A percentile compares a stretch with the other conserved stretches of the same genome.
These are phyloP conservation scores for Stigmatopora argus DNA, from an alignment of 2,113 vertebrate species.

Conservation along the genomic window DNA sequence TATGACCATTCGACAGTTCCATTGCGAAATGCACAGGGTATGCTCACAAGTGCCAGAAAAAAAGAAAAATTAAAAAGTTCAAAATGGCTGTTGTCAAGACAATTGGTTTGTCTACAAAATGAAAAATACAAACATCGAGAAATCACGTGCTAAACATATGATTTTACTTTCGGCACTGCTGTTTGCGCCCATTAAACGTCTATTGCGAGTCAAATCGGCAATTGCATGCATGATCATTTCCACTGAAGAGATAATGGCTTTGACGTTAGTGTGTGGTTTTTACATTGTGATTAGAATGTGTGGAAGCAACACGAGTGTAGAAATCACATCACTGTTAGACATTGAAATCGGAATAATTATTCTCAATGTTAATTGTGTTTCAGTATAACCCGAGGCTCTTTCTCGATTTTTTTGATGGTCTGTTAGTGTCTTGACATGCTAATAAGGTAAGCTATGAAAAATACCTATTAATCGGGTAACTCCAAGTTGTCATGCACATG, in stretches of 20 bases:
- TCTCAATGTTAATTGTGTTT: too few species aligned
- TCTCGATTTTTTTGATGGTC: too few species aligned
- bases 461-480: too few species aligned
- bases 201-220: background rate
- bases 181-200: background rate
- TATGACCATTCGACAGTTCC: slow-evolving; percentile 17
- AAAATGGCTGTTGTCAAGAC: slow-evolving; percentile 9
- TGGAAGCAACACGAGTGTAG: too few species aligned
- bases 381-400: too few species aligned
- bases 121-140: background rate
- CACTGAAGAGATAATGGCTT: background rate
- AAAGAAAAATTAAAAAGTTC: slow-evolving; percentile 7
- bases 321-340: too few species aligned
- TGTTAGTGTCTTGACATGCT: too few species aligned
- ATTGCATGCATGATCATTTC: background rate
- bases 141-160: background rate
- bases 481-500: too few species aligned
- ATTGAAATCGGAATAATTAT: too few species aligned
- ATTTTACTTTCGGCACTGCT: background rate
- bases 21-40: slow-evolving; percentile 15
- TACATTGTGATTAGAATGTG: too few species aligned
- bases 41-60: background rate
- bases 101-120: background rate
- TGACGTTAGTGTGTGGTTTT: background rate
- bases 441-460: too few species aligned